Conservation (phyloP, 1,140 invertebrate species). For the Drosophila sp. region DNA sequence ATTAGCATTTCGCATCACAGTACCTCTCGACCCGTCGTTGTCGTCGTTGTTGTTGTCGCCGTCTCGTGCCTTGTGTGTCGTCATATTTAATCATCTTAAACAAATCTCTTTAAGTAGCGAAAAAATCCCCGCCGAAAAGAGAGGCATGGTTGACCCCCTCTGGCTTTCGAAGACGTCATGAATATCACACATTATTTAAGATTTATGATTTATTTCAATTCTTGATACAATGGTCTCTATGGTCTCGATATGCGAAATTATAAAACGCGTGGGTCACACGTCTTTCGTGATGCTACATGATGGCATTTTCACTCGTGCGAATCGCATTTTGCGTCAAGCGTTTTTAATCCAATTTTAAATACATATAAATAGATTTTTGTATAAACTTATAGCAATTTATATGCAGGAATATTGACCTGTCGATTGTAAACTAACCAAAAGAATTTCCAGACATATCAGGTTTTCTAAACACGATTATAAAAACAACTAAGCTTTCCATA, state of each 20-base stretch:
- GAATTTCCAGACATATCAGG: background rate
- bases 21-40: slow-evolving; percentile 4
- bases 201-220: slow-evolving; percentile 41
- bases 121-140: slow-evolving; percentile 43
- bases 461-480: background rate
- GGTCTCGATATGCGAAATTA: slow-evolving; percentile 15
- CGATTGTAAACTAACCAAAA: background rate
- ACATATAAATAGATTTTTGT: slow-evolving; percentile 1
- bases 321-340: background rate
- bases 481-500: background rate
- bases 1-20: slow-evolving; percentile 30
- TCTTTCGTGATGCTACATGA: background rate
- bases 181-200: slow-evolving; percentile 36
- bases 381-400: background rate
- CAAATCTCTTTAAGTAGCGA: slow-evolving; percentile 47
- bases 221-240: slow-evolving; percentile 9
- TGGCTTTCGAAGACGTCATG: slow-evolving; percentile 43
- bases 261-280: slow-evolving; percentile 30
- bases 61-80: slow-evolving; percentile 37
- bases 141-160: slow-evolving; percentile 33
- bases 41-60: no score
- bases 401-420: background rate
- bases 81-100: slow-evolving; percentile 49
- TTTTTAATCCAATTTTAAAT: slow-evolving; percentile 12
- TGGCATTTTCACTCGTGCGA: background rate